Evolutionary conservation across 2,113 vertebrate genomes (phyloP).

Genomic region (Ailuropoda melanoleuca): DNA sequence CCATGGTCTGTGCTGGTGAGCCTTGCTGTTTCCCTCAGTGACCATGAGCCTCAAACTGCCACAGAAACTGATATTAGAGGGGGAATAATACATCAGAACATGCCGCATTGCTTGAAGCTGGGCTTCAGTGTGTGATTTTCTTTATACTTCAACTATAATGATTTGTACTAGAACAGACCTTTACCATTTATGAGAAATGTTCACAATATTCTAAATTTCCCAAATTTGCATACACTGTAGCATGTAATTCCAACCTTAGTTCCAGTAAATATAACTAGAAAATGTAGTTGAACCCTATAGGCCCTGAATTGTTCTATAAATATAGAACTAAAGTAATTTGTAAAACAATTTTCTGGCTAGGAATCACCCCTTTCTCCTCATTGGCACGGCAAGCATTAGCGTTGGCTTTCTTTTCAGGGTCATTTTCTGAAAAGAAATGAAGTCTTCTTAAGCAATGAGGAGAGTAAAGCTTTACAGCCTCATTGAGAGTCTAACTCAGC

Average conservation of each 20-base stretch:
- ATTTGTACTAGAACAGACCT: neutral
- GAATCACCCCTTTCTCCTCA: neutral
- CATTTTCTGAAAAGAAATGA: constrained; percentile 47
- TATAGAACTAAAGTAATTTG: neutral
- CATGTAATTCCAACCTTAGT: neutral
- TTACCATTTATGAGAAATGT: neutral
- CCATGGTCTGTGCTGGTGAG: accelerated
- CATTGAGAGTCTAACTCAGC: neutral
- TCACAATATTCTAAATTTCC: neutral
- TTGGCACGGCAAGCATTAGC: neutral
- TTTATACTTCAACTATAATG: neutral
- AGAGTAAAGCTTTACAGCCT: neutral
- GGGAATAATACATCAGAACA: neutral
- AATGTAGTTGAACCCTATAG: neutral
- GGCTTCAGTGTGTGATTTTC: neutral
- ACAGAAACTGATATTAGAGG: neutral
- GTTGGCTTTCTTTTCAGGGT: constrained; percentile 10
- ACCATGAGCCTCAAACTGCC: neutral
- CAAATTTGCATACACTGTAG: neutral
- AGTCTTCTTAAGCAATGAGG: neutral
- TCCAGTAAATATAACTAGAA: neutral
- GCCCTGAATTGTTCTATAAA: constrained; percentile 20
- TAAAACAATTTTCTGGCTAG: constrained; percentile 16
- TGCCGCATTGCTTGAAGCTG: neutral
- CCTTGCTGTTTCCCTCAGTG: neutral